phyloP scores from a whole-genome alignment of 2,888 invertebrate genomes.

The Drosophila austrosaltans region DNA sequence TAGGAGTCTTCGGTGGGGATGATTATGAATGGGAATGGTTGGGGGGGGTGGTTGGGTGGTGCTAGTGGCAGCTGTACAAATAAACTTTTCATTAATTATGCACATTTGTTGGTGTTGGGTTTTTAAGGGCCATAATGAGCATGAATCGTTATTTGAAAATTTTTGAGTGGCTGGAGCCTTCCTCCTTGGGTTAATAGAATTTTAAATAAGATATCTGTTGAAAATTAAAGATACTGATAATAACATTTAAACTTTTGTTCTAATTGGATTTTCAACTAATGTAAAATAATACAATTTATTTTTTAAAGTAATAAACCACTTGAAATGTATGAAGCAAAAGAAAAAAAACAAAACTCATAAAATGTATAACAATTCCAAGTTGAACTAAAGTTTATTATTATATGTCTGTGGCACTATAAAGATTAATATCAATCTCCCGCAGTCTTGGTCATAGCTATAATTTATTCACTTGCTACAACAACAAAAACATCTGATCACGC shows the following conservation, averaged over 20 bases:
- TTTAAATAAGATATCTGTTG: conserved; percentile 47
- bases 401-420: background rate
- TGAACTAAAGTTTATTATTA: background rate
- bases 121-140: conserved; percentile 41
- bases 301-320: background rate
- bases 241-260: conserved; percentile 7
- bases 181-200: conserved; percentile 50
- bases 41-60: background rate
- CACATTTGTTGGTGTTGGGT: conserved; percentile 54
- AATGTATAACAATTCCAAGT: background rate
- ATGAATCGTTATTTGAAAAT: conserved; percentile 18
- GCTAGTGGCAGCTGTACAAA: conserved; percentile 62
- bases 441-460: background rate
- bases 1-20: conserved; percentile 30
- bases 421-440: conserved; percentile 9
- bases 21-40: background rate
- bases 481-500: conserved; percentile 20
- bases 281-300: too few relatives aligned
- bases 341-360: too few relatives aligned
- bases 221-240: conserved; percentile 1
- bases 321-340: too few relatives aligned
- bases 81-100: conserved; percentile 70
- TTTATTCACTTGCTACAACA: conserved; percentile 8
- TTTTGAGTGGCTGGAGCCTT: background rate
- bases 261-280: conserved; percentile 34